phyloP scores from a whole-genome alignment of 2,888 invertebrate genomes.

The Unio pictorum region DNA sequence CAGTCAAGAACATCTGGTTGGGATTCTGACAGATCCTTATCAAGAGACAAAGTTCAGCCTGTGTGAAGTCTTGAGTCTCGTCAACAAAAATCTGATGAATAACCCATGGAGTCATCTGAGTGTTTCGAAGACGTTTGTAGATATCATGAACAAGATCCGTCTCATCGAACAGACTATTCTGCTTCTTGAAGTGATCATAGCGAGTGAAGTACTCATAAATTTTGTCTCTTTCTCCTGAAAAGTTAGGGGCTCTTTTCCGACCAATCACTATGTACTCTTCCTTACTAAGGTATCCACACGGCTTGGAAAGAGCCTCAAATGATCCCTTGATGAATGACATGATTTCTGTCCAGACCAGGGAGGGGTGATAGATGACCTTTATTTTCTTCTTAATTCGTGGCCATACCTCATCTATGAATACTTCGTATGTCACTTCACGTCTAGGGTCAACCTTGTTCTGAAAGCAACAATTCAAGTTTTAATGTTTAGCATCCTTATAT shows the following conservation, averaged over 20 bases:
- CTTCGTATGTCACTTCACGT: conserved; percentile 59
- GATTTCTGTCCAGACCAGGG: conserved; percentile 64
- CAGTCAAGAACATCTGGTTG: conserved; percentile 64
- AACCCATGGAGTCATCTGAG: conserved; percentile 27
- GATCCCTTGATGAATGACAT: conserved; percentile 64
- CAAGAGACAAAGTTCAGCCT: conserved; percentile 62
- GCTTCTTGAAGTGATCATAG: conserved; percentile 44
- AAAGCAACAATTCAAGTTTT: background rate
- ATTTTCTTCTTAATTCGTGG: conserved; percentile 35
- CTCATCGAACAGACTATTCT: conserved; percentile 51
- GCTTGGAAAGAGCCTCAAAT: conserved; percentile 49
- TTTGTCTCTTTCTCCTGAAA: conserved; percentile 43
- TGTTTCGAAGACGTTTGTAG: conserved; percentile 27
- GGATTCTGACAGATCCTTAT: conserved; percentile 58
- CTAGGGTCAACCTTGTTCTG: conserved; percentile 40
- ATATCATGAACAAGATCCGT: conserved; percentile 49
- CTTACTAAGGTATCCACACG: conserved; percentile 32
- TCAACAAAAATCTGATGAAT: conserved; percentile 63
- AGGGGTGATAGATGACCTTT: conserved; percentile 46
- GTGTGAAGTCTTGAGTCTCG: conserved; percentile 66
- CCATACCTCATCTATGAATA: conserved; percentile 60
- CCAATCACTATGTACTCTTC: conserved; percentile 52
- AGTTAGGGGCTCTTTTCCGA: conserved; percentile 54
- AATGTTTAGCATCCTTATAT: background rate
- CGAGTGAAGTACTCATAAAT: conserved; percentile 44